phyloP scores from a whole-genome alignment of 2,888 invertebrate species.

The Andrena fulva region DNA sequence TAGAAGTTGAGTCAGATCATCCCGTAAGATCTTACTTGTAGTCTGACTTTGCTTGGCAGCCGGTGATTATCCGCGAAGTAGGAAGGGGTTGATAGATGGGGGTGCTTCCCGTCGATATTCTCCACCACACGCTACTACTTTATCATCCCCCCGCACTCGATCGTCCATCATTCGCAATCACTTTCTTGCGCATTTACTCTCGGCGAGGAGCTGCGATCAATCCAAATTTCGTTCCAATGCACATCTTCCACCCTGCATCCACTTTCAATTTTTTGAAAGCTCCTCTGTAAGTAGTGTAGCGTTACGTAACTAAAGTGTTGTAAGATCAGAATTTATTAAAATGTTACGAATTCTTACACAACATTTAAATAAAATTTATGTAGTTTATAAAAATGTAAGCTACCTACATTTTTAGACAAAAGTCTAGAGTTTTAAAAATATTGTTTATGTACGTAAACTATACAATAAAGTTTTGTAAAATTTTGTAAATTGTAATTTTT shows the following conservation, averaged over 20 bases:
- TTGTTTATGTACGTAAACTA: no score
- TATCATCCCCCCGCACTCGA: conserved; percentile 78
- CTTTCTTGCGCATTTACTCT: conserved; percentile 79
- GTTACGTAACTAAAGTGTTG: conserved; percentile 3
- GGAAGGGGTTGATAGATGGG: conserved; percentile 77
- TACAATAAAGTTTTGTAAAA: no score
- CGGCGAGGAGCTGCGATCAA: conserved; percentile 68
- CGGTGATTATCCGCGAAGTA: conserved; percentile 72
- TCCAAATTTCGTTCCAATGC: conserved; percentile 66
- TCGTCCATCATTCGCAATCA: conserved; percentile 82
- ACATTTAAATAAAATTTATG: no score
- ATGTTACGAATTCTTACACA: neutral
- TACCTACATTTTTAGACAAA: no score
- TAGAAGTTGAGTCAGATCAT: conserved; percentile 61
- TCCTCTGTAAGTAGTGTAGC: conserved; percentile 8
- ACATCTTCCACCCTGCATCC: conserved; percentile 46
- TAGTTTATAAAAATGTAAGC: no score
- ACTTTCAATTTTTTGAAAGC: conserved; percentile 57
- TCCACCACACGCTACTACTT: conserved; percentile 78
- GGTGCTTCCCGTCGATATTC: conserved; percentile 79
- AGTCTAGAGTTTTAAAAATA: no score
- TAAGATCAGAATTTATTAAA: neutral
- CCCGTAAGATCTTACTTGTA: conserved; percentile 71
- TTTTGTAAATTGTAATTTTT: no score
- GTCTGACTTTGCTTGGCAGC: conserved; percentile 69